Percentiles rank a stretch among this genome's conserved stretches.
Conservation (phyloP, 64 coral and sea anemone genomes). For the Pocillopora damicornis region DNA sequence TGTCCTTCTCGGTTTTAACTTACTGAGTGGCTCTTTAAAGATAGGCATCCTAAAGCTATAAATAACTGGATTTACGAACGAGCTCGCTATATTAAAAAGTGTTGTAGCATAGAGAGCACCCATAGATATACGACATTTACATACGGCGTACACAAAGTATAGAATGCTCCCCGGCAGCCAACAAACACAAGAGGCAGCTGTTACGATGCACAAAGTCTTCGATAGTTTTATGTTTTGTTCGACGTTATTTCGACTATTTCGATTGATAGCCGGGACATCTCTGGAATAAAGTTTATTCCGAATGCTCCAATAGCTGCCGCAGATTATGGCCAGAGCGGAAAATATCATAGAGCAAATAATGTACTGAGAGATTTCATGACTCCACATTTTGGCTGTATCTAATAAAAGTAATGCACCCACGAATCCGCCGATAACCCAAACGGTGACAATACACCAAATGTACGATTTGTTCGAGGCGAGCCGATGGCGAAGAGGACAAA, state of each 20-base stretch:
- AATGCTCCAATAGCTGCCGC: not conserved
- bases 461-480: not conserved
- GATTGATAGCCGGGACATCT: not conserved
- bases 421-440: not conserved
- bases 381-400: not conserved
- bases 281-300: not conserved
- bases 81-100: not conserved
- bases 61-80: not conserved
- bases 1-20: not conserved
- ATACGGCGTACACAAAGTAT: not conserved
- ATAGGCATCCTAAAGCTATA: not conserved
- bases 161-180: not conserved
- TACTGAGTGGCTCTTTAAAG: not conserved
- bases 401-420: not conserved
- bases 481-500: conserved; percentile 21
- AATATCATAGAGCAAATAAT: not conserved
- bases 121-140: not conserved
- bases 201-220: not conserved
- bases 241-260: not conserved
- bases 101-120: not conserved
- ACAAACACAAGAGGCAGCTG: not conserved
- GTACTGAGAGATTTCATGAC: not conserved
- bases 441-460: not conserved
- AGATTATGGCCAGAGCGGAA: not conserved
- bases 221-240: conserved; percentile 20